Percentiles rank a stretch among this genome's conserved stretches.
Evolutionary conservation across 2,888 invertebrate genomes (phyloP).

Genomic region (Dynastes maya): DNA sequence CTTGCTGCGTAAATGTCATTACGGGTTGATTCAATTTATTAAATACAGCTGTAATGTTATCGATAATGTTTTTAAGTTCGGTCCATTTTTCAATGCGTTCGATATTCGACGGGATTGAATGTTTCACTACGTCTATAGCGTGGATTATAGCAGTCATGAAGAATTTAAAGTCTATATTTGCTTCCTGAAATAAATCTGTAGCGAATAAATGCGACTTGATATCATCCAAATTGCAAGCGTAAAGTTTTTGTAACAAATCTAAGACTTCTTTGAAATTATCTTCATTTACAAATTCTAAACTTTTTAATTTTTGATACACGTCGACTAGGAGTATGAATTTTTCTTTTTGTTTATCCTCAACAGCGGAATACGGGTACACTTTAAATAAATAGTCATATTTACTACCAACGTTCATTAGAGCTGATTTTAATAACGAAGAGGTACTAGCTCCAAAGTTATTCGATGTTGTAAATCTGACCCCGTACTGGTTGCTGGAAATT

Average conservation of each 20-base stretch:
- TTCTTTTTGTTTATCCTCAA: background rate
- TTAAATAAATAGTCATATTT: conserved; percentile 2
- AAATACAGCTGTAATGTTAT: conserved; percentile 1
- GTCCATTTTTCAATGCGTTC: conserved; percentile 13
- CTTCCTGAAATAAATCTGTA: conserved; percentile 18
- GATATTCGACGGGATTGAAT: conserved; percentile 2
- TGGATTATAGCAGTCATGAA: conserved; percentile 18
- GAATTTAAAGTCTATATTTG: conserved; percentile 19
- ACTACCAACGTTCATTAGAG: background rate
- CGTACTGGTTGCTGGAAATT: conserved; percentile 88
- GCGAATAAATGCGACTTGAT: conserved; percentile 7
- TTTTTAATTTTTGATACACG: conserved; percentile 26
- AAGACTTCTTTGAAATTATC: conserved; percentile 5
- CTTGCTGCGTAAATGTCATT: conserved; percentile 9
- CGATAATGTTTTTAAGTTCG: background rate
- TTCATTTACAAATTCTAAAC: conserved; percentile 6
- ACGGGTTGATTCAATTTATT: background rate
- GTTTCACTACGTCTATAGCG: background rate
- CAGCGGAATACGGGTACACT: background rate
- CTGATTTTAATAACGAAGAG: background rate
- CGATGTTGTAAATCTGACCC: conserved; percentile 89
- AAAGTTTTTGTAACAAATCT: conserved; percentile 20
- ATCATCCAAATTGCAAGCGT: background rate
- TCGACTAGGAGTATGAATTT: conserved; percentile 8
- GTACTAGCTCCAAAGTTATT: conserved; percentile 69